These are phyloP conservation scores for Stenotaenia linearis DNA, from an alignment of 2,888 invertebrate genomes.

Conservation along the genomic window DNA sequence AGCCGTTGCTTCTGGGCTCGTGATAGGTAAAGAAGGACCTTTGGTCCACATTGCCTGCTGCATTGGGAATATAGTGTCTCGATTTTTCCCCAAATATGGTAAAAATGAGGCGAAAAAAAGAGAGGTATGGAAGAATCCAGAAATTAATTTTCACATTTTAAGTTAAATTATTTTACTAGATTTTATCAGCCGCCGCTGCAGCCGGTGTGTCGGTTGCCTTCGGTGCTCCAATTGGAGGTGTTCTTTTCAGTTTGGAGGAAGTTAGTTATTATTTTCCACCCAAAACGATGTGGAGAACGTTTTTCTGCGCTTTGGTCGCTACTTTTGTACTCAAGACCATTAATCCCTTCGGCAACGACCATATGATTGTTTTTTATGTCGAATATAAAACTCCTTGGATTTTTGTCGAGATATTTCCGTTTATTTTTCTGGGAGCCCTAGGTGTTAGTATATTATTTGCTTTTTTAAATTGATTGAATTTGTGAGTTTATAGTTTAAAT, in stretches of 20 bases:
- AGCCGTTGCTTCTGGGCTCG: slow-evolving; percentile 83
- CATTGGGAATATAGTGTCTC: slow-evolving; percentile 92
- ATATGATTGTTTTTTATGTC: slow-evolving; percentile 95
- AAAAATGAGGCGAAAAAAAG: slow-evolving; percentile 98
- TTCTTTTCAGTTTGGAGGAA: slow-evolving; percentile 96
- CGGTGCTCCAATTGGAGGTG: slow-evolving; percentile 97
- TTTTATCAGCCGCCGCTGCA: slow-evolving; percentile 95
- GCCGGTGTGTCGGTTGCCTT: slow-evolving; percentile 99
- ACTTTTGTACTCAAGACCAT: slow-evolving; percentile 93
- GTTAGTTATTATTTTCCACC: slow-evolving; percentile 98
- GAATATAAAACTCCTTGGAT: slow-evolving; percentile 99
- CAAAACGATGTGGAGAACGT: slow-evolving; percentile 97
- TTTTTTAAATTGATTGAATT: neutral
- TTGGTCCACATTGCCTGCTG: slow-evolving; percentile 99
- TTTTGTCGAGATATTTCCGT: slow-evolving; percentile 95
- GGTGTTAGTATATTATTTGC: slow-evolving; percentile 63
- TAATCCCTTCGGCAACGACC: slow-evolving; percentile 98
- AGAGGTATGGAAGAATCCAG: too few relatives aligned
- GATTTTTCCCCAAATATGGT: slow-evolving; percentile 97
- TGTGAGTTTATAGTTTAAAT: neutral
- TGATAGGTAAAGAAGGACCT: slow-evolving; percentile 95
- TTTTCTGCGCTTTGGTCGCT: slow-evolving; percentile 97
- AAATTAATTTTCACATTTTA: too few relatives aligned
- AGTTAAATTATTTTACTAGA: too few relatives aligned
- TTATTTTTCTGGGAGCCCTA: slow-evolving; percentile 91